A percentile compares a stretch with the other conserved stretches of the same genome.
Conservation (phyloP, 1,140 invertebrate genomes). For the Apis mellifera region Amel_HAv3.1 CM009941.2:5665501-5666000, state of each 20-base stretch:
- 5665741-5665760: too few relatives aligned
- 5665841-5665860: too few relatives aligned
- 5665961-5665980: too few relatives aligned
- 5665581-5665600: constrained; percentile 5
- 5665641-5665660: background rate
- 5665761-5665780: background rate
- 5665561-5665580: constrained; percentile 43
- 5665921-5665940: too few relatives aligned
- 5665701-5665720: background rate
- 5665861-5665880: too few relatives aligned
- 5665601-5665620: background rate
- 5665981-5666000: too few relatives aligned
- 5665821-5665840: too few relatives aligned
- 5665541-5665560: constrained; percentile 21
- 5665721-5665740: background rate
- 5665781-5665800: background rate
- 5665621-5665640: background rate
- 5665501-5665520: background rate
- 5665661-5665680: background rate
- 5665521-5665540: constrained; percentile 49
- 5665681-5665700: background rate
- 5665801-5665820: too few relatives aligned
- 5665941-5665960: too few relatives aligned
- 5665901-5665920: too few relatives aligned
- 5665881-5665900: too few relatives aligned